Evolutionary conservation across 1,140 invertebrate genomes (phyloP).

Genomic region (Cheumatopsyche charites): DNA sequence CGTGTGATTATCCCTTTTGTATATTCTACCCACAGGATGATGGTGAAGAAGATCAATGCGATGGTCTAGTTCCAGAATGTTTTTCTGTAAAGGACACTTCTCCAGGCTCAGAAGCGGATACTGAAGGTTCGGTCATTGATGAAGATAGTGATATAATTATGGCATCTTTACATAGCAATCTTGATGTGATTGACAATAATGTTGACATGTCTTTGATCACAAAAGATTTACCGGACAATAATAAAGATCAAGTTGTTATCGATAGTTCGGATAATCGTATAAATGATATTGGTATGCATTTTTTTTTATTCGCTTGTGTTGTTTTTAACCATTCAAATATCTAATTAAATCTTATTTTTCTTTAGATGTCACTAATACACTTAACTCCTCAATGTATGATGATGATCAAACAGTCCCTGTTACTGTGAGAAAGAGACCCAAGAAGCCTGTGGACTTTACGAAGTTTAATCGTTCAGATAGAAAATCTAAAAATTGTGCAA

Average conservation of each 20-base stretch:
- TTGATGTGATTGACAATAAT: slow-evolving; percentile 10
- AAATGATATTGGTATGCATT: slow-evolving; percentile 40
- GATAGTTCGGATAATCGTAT: slow-evolving; percentile 22
- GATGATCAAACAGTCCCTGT: slow-evolving; percentile 53
- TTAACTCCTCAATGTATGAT: slow-evolving; percentile 43
- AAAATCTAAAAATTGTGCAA: slow-evolving; percentile 79
- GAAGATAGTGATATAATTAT: slow-evolving; percentile 45
- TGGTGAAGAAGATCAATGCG: slow-evolving; percentile 29
- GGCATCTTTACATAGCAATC: slow-evolving; percentile 33
- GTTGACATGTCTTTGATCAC: background rate
- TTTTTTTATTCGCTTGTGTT: background rate
- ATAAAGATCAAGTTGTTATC: slow-evolving; percentile 35
- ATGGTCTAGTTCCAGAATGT: slow-evolving; percentile 32
- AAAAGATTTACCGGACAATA: background rate
- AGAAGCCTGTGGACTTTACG: slow-evolving; percentile 61
- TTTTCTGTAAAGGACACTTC: slow-evolving; percentile 36
- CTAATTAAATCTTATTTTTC: background rate
- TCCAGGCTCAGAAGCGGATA: slow-evolving; percentile 46
- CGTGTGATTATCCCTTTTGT: background rate
- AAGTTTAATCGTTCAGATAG: slow-evolving; percentile 72
- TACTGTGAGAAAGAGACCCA: slow-evolving; percentile 57
- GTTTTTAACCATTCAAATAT: background rate
- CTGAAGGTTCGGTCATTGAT: slow-evolving; percentile 42
- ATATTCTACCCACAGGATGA: slow-evolving; percentile 34
- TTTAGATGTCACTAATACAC: slow-evolving; percentile 35